A percentile compares a stretch with the other conserved stretches of the same genome.
Conservation (phyloP, 2,113 vertebrate genomes). For the Melospiza georgiana region DNA sequence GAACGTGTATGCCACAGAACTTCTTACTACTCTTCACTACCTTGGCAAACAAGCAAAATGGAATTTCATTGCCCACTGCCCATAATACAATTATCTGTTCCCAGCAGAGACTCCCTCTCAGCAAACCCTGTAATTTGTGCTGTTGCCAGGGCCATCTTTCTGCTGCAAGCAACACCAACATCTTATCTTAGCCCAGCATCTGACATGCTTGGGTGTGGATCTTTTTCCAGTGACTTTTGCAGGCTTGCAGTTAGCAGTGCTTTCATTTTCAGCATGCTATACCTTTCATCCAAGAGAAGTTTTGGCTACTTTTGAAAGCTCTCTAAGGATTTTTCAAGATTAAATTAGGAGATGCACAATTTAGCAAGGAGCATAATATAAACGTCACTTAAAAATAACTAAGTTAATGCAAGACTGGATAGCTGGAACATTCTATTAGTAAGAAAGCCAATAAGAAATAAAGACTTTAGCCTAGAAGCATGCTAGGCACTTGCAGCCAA, state of each 20-base stretch:
- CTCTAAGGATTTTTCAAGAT: background rate
- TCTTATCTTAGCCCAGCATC: background rate
- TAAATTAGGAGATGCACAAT: background rate
- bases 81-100: background rate
- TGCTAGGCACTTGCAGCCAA: background rate
- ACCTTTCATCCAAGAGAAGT: background rate
- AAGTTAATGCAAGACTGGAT: background rate
- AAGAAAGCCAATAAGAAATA: conserved; percentile 8
- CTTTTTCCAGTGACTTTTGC: background rate
- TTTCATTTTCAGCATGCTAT: background rate
- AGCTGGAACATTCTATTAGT: background rate
- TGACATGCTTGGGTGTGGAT: background rate
- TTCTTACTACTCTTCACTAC: background rate
- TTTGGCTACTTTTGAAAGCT: conserved; percentile 7
- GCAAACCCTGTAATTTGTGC: background rate
- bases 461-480: background rate
- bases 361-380: background rate
- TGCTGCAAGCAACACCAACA: background rate
- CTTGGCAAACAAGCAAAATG: background rate
- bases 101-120: background rate
- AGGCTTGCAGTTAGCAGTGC: background rate
- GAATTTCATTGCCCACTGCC: background rate
- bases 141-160: background rate
- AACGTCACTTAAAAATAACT: conserved; percentile 1
- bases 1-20: background rate